These are phyloP conservation scores for Meganola albula DNA, from an alignment of 2,888 invertebrate species.

Conservation along the genomic window DNA sequence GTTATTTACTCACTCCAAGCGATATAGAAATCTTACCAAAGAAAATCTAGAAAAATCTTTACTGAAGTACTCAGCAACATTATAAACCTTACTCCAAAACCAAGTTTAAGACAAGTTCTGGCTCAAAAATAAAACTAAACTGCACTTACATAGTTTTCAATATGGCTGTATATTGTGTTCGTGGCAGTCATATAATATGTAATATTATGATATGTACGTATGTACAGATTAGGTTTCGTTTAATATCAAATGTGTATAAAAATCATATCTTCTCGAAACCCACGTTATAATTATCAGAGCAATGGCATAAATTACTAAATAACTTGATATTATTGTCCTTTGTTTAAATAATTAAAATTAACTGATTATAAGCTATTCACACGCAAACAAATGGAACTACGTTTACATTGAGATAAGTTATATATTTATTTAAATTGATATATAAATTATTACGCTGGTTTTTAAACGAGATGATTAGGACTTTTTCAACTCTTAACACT, in stretches of 20 bases:
- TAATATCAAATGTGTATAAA: conserved; percentile 59
- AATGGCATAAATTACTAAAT: conserved; percentile 3
- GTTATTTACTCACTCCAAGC: too few species aligned
- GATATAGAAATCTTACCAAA: not conserved
- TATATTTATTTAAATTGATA: too few species aligned
- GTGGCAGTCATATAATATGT: conserved; percentile 19
- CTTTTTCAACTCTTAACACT: too few species aligned
- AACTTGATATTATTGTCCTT: not conserved
- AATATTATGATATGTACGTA: conserved; percentile 49
- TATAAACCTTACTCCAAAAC: not conserved
- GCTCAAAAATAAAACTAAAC: not conserved
- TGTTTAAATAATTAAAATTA: not conserved
- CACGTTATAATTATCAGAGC: conserved; percentile 20
- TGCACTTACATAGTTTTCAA: not conserved
- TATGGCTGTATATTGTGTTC: too few species aligned
- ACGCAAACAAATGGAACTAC: not conserved
- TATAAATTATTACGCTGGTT: too few species aligned
- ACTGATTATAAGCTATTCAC: not conserved
- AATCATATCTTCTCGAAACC: conserved; percentile 30
- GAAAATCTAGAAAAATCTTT: not conserved
- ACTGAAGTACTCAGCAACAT: not conserved
- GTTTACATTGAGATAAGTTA: too few species aligned
- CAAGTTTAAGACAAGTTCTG: not conserved
- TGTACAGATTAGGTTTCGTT: conserved; percentile 32
- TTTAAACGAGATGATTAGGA: too few species aligned